Conservation (phyloP, 2,113 vertebrate species). For the Zosterops borbonicus region DNA sequence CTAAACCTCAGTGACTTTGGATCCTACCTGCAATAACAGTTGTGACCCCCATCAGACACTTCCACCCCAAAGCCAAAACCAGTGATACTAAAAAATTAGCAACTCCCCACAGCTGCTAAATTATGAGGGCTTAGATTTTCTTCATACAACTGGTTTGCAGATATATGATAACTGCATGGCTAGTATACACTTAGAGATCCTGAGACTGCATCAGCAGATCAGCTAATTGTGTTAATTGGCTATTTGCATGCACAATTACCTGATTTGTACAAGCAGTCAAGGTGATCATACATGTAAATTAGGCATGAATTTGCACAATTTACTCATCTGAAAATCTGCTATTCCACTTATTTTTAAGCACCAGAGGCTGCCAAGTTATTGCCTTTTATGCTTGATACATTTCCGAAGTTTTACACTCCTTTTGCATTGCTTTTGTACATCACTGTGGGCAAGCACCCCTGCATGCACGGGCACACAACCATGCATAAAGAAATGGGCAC, state of each 20-base stretch:
- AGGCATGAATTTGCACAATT: slow-evolving; percentile 33
- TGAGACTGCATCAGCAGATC: background rate
- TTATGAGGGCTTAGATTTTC: background rate
- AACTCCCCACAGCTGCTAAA: background rate
- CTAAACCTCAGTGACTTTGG: background rate
- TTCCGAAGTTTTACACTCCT: background rate
- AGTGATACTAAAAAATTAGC: background rate
- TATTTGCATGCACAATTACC: slow-evolving; percentile 57
- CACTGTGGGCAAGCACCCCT: background rate
- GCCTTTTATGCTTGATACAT: background rate
- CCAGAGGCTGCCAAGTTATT: background rate
- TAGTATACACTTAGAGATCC: background rate
- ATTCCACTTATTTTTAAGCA: slow-evolving; percentile 37
- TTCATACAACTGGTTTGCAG: background rate
- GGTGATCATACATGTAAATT: slow-evolving; percentile 47
- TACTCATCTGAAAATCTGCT: slow-evolving; percentile 20
- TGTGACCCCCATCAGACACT: background rate
- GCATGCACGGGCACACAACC: background rate
- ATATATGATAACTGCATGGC: background rate
- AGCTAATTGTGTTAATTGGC: slow-evolving; percentile 60
- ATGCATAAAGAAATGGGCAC: background rate
- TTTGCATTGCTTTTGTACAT: background rate
- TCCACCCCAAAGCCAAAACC: background rate
- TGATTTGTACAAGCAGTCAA: slow-evolving; percentile 63
- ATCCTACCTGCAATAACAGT: background rate